phyloP scores from a whole-genome alignment of 2,888 invertebrate species.

The Ornithoptera alexandrae region DNA sequence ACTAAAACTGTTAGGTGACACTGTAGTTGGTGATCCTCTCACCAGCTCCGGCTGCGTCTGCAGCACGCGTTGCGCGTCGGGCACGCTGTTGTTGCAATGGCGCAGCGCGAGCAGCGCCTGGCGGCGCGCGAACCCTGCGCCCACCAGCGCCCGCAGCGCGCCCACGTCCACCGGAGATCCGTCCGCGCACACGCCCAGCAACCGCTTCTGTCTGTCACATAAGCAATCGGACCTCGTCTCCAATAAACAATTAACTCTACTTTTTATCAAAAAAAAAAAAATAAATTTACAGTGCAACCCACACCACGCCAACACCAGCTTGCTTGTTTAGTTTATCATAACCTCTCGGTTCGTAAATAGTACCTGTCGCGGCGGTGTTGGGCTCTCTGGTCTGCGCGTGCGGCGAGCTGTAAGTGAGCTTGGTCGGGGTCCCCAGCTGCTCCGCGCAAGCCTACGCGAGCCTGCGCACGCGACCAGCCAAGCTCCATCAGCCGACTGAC shows the following conservation, averaged over 20 bases:
- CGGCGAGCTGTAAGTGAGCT: constrained; percentile 84
- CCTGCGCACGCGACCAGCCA: constrained; percentile 84
- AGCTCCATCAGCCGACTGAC: constrained; percentile 60
- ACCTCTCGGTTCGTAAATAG: no score
- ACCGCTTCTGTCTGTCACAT: constrained; percentile 9
- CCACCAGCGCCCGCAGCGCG: constrained; percentile 76
- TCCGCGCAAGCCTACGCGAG: constrained; percentile 83
- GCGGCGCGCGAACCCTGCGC: constrained; percentile 85
- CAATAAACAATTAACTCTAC: no score
- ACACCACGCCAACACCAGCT: no score
- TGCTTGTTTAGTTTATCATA: no score
- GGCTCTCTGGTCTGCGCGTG: constrained; percentile 65
- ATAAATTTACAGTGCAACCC: no score
- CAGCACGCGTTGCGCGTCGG: constrained; percentile 82
- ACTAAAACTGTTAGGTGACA: no score
- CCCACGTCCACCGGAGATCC: constrained; percentile 76
- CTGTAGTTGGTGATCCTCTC: constrained; percentile 20
- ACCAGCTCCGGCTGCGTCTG: constrained; percentile 82
- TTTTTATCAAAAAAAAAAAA: no score
- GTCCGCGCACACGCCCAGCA: constrained; percentile 80
- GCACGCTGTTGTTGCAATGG: constrained; percentile 84
- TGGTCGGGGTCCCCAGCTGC: constrained; percentile 67
- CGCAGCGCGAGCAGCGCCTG: constrained; percentile 82
- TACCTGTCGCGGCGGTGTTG: constrained; percentile 53
- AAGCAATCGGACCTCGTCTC: no score